Evolutionary conservation across 2,113 vertebrate species (phyloP), one percentile per base, ranked within the genome.

Genomic region (Corapipo altera): DNA sequence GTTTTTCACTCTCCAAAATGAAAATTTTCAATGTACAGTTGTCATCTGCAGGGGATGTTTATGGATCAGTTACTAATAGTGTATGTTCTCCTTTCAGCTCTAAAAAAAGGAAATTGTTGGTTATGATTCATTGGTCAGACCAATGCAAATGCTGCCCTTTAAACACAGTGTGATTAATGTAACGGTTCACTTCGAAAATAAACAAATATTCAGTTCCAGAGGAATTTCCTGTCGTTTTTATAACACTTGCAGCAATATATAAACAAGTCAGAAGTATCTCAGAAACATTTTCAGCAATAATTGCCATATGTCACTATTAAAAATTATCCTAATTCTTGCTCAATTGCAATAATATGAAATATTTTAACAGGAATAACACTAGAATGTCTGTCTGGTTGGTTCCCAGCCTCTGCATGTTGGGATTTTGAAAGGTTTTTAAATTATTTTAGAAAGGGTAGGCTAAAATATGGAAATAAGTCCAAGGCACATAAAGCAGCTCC

Each of bases 81-180:
- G 32, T 62, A 62, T 7, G 37, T 57, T 75, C 85, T 24, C 48
- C 87, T 95, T 55, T 86, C 81, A 81, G 72, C 88, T 81, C 62
- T 62, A 28, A 87, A 41, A 41, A 86, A 93, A 92, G 78, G 65
- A 67, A 91, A 78, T 73, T 69, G 73, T 73, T 93, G 76, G 75
- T 91, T 85, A 62, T 74, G 87, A 96, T 89, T 92, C 92, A 85
- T 32, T 95, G 94, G 76, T 73, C 66, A 55, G 66, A 66, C 61
- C 82, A 41, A 93, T 92, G 92, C 88, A 96, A 96, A 97, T 92
- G 41, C 43, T 97, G 93, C 94, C 93, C 92, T 97, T 97, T 95
- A 91, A 96, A 91, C 57, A 92, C 8, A 35, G 37, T 8, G 1
- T 87, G 91, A 96, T 96, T 91, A 87, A 94, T 87, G 79, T 75